A percentile compares a stretch with the other conserved stretches of the same genome.
phyloP scores from a whole-genome alignment of 1,140 invertebrate genomes.

The Riptortus pedestris region DNA sequence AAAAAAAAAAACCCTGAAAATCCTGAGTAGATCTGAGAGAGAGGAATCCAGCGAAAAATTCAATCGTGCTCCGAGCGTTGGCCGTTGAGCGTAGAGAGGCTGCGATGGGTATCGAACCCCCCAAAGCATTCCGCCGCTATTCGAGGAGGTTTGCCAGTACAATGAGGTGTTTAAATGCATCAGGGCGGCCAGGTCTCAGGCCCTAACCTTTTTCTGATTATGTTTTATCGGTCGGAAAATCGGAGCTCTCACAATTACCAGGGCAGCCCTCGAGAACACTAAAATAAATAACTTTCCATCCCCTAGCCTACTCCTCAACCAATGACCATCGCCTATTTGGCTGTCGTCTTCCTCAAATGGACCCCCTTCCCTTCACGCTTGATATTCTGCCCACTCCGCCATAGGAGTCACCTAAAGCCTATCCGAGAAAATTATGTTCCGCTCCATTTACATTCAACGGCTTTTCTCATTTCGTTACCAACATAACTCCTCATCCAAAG shows the following conservation, averaged over 20 bases:
- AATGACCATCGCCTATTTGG: no score
- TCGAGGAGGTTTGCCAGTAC: constrained; percentile 1
- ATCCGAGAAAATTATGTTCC: no score
- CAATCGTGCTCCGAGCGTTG: neutral
- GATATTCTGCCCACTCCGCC: no score
- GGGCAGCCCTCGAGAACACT: no score
- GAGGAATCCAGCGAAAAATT: neutral
- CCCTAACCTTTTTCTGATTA: constrained; percentile 25
- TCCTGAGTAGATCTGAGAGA: neutral
- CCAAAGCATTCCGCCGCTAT: neutral
- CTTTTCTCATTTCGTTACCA: no score
- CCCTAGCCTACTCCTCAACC: neutral
- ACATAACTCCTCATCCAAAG: no score
- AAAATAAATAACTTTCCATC: constrained; percentile 3
- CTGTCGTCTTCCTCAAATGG: no score
- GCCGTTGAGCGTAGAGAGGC: neutral
- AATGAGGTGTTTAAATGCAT: constrained; percentile 32
- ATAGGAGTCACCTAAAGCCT: no score
- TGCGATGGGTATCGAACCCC: neutral
- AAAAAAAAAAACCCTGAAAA: neutral
- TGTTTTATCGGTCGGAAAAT: constrained; percentile 32
- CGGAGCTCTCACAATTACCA: constrained; percentile 10
- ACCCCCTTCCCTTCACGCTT: no score
- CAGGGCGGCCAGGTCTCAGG: constrained; percentile 16
- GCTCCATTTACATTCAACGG: no score